Percentiles rank a stretch among this genome's conserved stretches.
Evolutionary conservation across 2,888 invertebrate genomes (phyloP).

Genomic region (Brachycybe producta): DNA sequence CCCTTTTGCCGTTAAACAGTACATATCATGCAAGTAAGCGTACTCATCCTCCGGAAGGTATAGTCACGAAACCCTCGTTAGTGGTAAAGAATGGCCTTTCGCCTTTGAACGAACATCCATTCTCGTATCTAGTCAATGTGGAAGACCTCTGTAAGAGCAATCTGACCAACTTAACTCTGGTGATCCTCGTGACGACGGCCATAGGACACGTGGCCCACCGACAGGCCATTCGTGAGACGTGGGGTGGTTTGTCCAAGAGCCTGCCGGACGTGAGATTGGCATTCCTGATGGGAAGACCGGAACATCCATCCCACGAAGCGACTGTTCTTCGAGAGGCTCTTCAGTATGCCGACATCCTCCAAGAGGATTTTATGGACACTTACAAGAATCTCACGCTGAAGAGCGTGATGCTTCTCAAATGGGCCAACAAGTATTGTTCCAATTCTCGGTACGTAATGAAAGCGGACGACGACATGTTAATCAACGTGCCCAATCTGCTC

Average conservation of each 20-base stretch:
- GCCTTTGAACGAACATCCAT: conserved; percentile 6
- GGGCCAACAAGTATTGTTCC: conserved; percentile 22
- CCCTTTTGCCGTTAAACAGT: too few relatives aligned
- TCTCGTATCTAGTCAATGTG: conserved; percentile 16
- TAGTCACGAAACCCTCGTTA: too few relatives aligned
- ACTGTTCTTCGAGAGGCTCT: conserved; percentile 20
- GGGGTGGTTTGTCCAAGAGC: conserved; percentile 23
- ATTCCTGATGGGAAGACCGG: conserved; percentile 20
- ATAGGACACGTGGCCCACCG: conserved; percentile 23
- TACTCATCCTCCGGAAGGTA: too few relatives aligned
- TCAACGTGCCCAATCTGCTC: conserved; percentile 25
- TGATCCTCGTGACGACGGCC: conserved; percentile 23
- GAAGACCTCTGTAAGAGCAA: conserved; percentile 20
- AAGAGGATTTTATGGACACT: conserved; percentile 24
- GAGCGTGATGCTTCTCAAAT: conserved; percentile 25
- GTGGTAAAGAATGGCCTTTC: not conserved
- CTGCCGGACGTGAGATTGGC: conserved; percentile 25
- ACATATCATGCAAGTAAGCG: too few relatives aligned
- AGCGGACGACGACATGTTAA: conserved; percentile 26
- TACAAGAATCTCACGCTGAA: conserved; percentile 26
- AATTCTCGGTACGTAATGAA: conserved; percentile 24
- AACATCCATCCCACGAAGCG: conserved; percentile 13
- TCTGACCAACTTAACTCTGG: conserved; percentile 14
- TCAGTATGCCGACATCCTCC: conserved; percentile 24
- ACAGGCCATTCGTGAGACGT: conserved; percentile 27